A percentile compares a stretch with the other conserved stretches of the same genome.
These are phyloP conservation scores for Delichon dasypus DNA, from an alignment of 2,797 vertebrate species.

Conservation along the genomic window DNA sequence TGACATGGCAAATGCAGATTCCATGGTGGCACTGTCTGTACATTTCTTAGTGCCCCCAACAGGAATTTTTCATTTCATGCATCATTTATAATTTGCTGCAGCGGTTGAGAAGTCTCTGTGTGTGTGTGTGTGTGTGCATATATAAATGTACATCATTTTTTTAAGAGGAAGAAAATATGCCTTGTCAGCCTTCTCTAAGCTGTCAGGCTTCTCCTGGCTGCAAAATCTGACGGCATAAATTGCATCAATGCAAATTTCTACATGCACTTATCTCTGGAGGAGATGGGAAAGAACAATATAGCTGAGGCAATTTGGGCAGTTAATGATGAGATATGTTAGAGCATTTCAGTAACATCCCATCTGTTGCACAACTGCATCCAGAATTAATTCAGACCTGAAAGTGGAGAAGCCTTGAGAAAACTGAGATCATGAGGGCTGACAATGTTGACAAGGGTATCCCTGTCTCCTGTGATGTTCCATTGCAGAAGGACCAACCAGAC, in stretches of 20 bases:
- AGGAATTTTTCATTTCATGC: slow-evolving; percentile 63
- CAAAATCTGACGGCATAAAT: background rate
- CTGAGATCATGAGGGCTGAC: background rate
- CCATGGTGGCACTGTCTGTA: background rate
- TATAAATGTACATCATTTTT: background rate
- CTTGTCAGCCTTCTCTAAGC: background rate
- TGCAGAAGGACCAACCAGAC: background rate
- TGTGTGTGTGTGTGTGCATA: background rate
- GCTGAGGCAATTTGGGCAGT: background rate
- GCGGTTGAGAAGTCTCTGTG: background rate
- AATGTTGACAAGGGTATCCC: background rate
- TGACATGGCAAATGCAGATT: background rate
- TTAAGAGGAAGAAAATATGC: background rate
- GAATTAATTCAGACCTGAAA: background rate
- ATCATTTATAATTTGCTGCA: slow-evolving; percentile 48
- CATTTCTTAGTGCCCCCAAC: background rate
- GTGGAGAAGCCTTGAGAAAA: background rate
- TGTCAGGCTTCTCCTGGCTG: background rate
- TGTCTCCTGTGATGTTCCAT: background rate
- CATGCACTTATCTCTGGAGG: background rate
- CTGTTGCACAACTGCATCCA: background rate
- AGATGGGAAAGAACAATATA: background rate
- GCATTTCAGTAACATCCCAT: background rate
- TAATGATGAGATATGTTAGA: background rate
- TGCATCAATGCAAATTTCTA: background rate